Evolutionary conservation across 1,140 invertebrate genomes (phyloP), one percentile per base, ranked within the genome.

Genomic region (Macrotrachela quadricornifera): DNA sequence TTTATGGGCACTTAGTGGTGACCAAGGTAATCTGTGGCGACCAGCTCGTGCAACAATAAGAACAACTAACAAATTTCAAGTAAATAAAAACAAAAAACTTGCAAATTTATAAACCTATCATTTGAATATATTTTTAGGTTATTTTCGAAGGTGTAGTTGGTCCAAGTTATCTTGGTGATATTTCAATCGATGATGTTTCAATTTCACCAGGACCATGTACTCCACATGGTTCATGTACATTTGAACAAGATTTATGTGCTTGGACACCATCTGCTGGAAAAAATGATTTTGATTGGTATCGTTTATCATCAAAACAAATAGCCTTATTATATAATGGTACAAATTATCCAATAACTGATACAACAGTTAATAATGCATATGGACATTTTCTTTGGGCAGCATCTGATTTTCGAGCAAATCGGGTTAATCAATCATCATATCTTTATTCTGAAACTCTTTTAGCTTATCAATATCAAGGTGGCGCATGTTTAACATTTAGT

Each of bases 161-260:
- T 10, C 71, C 70, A 51, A 79, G 78, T 54, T 75, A 72, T 49
- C 66, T 79, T 60, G 79, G 79, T 15, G 78, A 81, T 58, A 80
- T 81, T 59, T 79, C 79, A 13, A 74, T 82, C 15, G 80, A 82
- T 63, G 79, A 80, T 55, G 72, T 82, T 18, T 56, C 16, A 11
- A 57, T 62, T 38, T 14, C 51, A 13, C 45, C 37, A 36, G 36
- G 37, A 21, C 30, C 51, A 36, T 62, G 60, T 36, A 51, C 49
- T 13, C 43, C 47, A 15, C 14, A 50, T 37, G 58, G 51, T 11
- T 57, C 51, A 15, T 62, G 60, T 37, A 53, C 56, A 12, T 62
- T 62, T 44, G 60, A 62, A 49, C 54, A 60, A 11, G 58, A 55
- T 16, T 54, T 54, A 47, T 62, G 60, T 44, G 30, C 49, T 8